Evolutionary conservation across 2,888 invertebrate species (phyloP), one percentile per base, ranked within the genome.

Genomic region (Lithophane semibrunnea): DNA sequence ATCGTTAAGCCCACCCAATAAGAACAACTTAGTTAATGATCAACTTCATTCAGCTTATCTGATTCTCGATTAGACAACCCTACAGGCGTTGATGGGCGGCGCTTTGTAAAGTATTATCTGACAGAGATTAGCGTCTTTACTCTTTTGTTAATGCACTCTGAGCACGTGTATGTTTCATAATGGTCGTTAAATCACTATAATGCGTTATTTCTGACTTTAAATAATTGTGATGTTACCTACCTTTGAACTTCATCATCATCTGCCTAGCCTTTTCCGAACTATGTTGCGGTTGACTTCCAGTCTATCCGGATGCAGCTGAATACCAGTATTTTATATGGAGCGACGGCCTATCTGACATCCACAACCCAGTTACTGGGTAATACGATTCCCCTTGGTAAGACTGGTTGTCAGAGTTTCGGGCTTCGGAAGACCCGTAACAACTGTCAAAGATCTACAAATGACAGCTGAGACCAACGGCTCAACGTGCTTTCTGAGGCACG

Each of bases 111-210:
- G 24, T 73, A 85, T 84, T 70, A 54, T 77, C 72, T 73, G 74
- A 77, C 84, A 54, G 69, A 66, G 86, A 84, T 86, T 86, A 71
- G 76, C 75, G 73, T 79, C 69, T 86, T 37, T 37, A 37, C 37
- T 37, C 37, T 37, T 71, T 76, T 65, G 61, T 75, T 76, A 79
- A 84, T 79, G 74, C 63, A 69, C 47, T 49, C 12, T 0, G 56
- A 77, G 72, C 78, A 74, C 72, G 77, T 77, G 77, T 82, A 81
- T 65, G 49, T 77, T 69, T 77, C 47, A 65, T 77, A 54, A 58
- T 74, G 10, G 21, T 52, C 66, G 42, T 73, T 67, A 58, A 79
- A 70, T 42, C 47, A 16, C 47, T 78, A 0, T 65, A 29, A 42
- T 69, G 29, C 18, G 52, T 37, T 82, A 37, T 68, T 37, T 60